Base-by-base conservation (phyloP, 2,888 invertebrate species). In the Mythimna vitellina region DNA sequence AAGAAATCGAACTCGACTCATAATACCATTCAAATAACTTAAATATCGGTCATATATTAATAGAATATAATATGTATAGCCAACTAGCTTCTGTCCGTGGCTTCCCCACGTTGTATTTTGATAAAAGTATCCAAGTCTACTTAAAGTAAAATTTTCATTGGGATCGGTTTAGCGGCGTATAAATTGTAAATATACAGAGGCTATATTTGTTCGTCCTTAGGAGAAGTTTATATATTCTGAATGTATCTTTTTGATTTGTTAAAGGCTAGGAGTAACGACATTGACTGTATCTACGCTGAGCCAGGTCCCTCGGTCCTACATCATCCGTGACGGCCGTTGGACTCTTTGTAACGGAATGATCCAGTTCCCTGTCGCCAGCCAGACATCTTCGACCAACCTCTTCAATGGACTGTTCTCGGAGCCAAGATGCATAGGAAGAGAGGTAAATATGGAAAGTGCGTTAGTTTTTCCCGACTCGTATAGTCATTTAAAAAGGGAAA, bases 251-350 rank as follows among this genome's bases (percentile, higher is more conserved):
- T 38, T 1, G 35, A 53, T 63, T 51, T 72, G 7, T 64, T 51
- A 53, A 32, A 96, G 96, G 75, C 89, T 86, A 3, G 96, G 95
- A 3, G 89, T 93, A 20, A 87, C 95, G 8, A 90, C 89, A 4
- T 84, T 94, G 56, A 91, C 91, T 0, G 93, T 95, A 46, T 85
- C 90, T 0, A 90, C 91, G 0, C 68, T 90, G 25, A 89, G 81
- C 63, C 89, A 89, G 61, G 58, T 84, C 1, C 89, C 92, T 1
- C 89, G 92, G 1, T 87, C 89, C 2, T 96, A 95, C 82, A 85
- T 95, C 46, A 90, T 96, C 46, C 89, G 94, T 0, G 93, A 95
- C 49, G 93, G 93, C 0, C 79, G 80, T 49, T 96, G 96, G 96
- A 89, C 88, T 2, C 86, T 90, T 2, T 96, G 96, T 83, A 90